Evolutionary conservation across 2,888 invertebrate species (phyloP), one percentile per base, ranked within the genome.

Genomic region (Altica lythri): DNA sequence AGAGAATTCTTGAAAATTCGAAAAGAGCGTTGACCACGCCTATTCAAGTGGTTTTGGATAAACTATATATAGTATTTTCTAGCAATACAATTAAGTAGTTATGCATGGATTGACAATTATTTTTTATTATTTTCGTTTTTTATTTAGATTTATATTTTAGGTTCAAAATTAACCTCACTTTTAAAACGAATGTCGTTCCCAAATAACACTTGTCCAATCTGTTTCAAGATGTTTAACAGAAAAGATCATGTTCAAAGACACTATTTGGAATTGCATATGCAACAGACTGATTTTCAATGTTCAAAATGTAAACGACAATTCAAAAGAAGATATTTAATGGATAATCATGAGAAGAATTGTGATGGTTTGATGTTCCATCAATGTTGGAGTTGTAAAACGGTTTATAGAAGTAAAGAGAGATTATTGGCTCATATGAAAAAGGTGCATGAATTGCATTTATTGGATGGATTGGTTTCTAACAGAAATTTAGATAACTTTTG

Each of bases 211-310:
- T 71, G 71, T 49, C 68, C 67, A n/a, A 48, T 67, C 42, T 75
- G 74, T 54, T 57, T 34, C 22, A 68, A 66, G 43, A 59, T 56
- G 6, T 73, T 73, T 51, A 71, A 70, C 42, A 60, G 72, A 32
- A 74, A 72, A 45, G 68, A 70, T 46, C 69, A 71, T 37, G 64
- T 61, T 1, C 66, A 65, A 34, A 52, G 68, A 4, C 68, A 68
- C 27, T 67, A 61, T n/a, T 19, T 65, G 43, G 68, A 68, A 37
- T 18, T 65, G 29, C 68, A 68, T 40, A 30, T 66, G 52, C 57
- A 61, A 19, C 57, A 57, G 5, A 55, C 44, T 5, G 53, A 59
- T 17, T 71, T 51, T 54, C 46, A 62, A 3, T 72, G 72, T 34
- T 43, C 37, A 3, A 61, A 60, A 43, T 72, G 72, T 57, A 53